These are phyloP conservation scores for Zygogramma bicolorata DNA, from an alignment of 2,888 invertebrate species.

Conservation along the genomic window DNA sequence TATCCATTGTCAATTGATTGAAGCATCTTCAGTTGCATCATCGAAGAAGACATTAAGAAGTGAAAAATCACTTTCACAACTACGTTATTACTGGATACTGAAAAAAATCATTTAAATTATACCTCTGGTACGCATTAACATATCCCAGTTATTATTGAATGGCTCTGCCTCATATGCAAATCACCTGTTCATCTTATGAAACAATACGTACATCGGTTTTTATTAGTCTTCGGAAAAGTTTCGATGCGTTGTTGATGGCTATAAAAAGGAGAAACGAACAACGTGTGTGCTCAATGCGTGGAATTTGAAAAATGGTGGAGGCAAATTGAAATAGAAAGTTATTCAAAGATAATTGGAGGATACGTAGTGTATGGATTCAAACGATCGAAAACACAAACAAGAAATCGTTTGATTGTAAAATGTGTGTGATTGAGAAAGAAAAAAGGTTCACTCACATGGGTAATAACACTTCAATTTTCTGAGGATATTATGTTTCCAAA, in stretches of 20 bases:
- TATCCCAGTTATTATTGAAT: slow-evolving; percentile 21
- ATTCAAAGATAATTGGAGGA: not conserved
- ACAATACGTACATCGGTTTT: slow-evolving; percentile 34
- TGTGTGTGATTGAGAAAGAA: too few species aligned
- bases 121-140: slow-evolving; percentile 13
- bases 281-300: not conserved
- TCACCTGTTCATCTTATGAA: slow-evolving; percentile 32
- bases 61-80: slow-evolving; percentile 8
- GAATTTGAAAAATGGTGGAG: not conserved
- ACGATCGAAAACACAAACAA: too few species aligned
- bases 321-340: not conserved
- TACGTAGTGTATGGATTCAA: not conserved
- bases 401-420: too few species aligned
- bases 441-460: too few species aligned
- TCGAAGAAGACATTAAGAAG: not conserved
- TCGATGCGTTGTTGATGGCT: slow-evolving; percentile 27
- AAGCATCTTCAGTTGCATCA: not conserved
- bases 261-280: slow-evolving; percentile 14
- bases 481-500: too few species aligned
- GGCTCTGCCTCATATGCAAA: slow-evolving; percentile 33
- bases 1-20: not conserved
- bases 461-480: too few species aligned
- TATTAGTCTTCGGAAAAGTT: slow-evolving; percentile 26
- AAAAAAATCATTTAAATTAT: slow-evolving; percentile 23
- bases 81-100: not conserved